phyloP scores from a whole-genome alignment of 2,888 invertebrate genomes.

The Campoletis raptor region DNA sequence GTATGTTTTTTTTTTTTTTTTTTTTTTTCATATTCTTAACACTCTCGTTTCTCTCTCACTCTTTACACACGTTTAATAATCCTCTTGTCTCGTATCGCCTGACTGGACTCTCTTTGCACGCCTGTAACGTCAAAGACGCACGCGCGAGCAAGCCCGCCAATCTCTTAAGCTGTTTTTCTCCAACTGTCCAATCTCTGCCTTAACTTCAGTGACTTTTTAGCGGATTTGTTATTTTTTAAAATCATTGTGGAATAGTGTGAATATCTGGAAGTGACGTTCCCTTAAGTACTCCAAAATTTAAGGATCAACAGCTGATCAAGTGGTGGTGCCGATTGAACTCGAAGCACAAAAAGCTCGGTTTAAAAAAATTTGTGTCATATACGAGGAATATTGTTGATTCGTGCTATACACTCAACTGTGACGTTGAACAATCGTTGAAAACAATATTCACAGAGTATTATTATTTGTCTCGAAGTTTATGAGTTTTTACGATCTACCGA shows the following conservation, averaged over 20 bases:
- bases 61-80: not conserved
- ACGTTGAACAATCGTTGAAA: not conserved
- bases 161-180: not conserved
- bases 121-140: conserved; percentile 20
- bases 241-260: not conserved
- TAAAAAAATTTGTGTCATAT: no score
- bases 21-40: conserved; percentile 7
- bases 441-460: conserved; percentile 17
- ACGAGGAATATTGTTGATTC: not conserved
- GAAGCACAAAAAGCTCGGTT: not conserved
- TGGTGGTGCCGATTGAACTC: not conserved
- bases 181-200: not conserved
- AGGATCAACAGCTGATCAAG: not conserved
- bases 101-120: conserved; percentile 31
- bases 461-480: conserved; percentile 15
- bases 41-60: not conserved
- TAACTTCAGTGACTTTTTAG: not conserved
- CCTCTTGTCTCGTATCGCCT: conserved; percentile 29
- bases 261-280: not conserved
- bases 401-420: not conserved
- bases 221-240: not conserved
- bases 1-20: not conserved
- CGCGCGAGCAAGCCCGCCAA: conserved; percentile 7
- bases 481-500: conserved; percentile 19
- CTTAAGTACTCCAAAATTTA: not conserved